Evolutionary conservation across 1,140 invertebrate genomes (phyloP).

Genomic region (Rhopalosiphum maidis): DNA sequence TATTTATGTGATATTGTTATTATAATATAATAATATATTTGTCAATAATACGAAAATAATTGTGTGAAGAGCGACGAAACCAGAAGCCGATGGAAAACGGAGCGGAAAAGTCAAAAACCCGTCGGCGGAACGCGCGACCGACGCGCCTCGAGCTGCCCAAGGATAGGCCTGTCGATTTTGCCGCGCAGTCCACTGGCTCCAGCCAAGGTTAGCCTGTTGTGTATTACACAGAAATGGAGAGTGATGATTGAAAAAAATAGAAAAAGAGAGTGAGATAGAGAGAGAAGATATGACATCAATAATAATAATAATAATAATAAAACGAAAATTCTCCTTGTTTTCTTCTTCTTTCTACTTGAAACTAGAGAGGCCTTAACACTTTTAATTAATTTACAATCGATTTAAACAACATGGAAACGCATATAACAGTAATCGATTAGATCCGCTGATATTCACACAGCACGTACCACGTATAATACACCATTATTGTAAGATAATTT

Average conservation of each 20-base stretch:
- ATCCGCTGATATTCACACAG: constrained; percentile 35
- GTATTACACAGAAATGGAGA: constrained; percentile 21
- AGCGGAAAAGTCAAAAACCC: constrained; percentile 29
- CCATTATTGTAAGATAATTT: constrained; percentile 5
- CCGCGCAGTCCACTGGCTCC: constrained; percentile 38
- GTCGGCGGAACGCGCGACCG: constrained; percentile 24
- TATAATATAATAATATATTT: constrained; percentile 28
- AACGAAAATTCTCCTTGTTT: constrained; percentile 26
- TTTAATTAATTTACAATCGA: constrained; percentile 26
- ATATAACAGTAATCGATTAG: constrained; percentile 34
- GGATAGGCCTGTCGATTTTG: constrained; percentile 50
- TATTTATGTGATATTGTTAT: not conserved
- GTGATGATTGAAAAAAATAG: not conserved
- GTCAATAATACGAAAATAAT: constrained; percentile 47
- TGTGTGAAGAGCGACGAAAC: constrained; percentile 50
- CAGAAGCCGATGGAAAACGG: constrained; percentile 30
- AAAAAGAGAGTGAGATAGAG: not conserved
- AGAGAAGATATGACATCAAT: not conserved
- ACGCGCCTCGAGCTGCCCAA: constrained; percentile 53
- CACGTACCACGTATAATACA: constrained; percentile 34
- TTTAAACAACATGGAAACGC: constrained; percentile 8
- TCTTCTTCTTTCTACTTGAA: not conserved
- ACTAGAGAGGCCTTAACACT: constrained; percentile 5
- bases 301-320: not conserved
- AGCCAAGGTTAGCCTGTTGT: constrained; percentile 53